Evolutionary conservation across 2,888 invertebrate genomes (phyloP).

Genomic region (Leptopilina myrica): DNA sequence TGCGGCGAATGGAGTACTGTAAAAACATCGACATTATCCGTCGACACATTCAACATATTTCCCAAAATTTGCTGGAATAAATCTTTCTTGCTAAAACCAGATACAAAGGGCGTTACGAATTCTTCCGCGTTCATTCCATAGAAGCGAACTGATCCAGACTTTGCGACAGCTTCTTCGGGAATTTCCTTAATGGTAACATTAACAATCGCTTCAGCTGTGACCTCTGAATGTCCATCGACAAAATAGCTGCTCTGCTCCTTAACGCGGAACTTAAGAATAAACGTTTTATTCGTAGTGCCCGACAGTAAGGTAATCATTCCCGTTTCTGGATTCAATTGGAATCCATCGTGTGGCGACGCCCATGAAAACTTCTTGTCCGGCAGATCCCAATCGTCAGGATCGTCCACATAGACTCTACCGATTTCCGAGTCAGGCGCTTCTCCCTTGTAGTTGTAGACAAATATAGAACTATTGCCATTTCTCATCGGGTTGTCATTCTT

Average conservation of each 20-base stretch:
- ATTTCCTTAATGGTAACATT: slow-evolving; percentile 92
- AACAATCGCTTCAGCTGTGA: slow-evolving; percentile 83
- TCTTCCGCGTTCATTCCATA: slow-evolving; percentile 89
- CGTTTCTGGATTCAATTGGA: slow-evolving; percentile 85
- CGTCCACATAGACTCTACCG: slow-evolving; percentile 94
- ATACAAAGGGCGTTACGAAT: slow-evolving; percentile 83
- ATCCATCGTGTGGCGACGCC: slow-evolving; percentile 82
- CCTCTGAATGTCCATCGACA: neutral
- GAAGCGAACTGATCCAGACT: slow-evolving; percentile 94
- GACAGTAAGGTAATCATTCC: slow-evolving; percentile 93
- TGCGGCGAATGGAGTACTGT: slow-evolving; percentile 89
- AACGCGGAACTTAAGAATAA: slow-evolving; percentile 85
- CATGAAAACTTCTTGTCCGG: slow-evolving; percentile 92
- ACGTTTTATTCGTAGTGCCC: slow-evolving; percentile 86
- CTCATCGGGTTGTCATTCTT: slow-evolving; percentile 94
- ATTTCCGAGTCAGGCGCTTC: slow-evolving; percentile 89
- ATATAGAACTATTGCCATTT: slow-evolving; percentile 92
- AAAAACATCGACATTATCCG: slow-evolving; percentile 94
- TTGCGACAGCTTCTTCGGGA: slow-evolving; percentile 93
- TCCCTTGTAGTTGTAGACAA: slow-evolving; percentile 96
- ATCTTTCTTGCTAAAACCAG: slow-evolving; percentile 85
- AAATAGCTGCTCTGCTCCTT: slow-evolving; percentile 81
- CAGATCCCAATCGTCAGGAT: slow-evolving; percentile 98
- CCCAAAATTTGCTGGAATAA: slow-evolving; percentile 83
- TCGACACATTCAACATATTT: slow-evolving; percentile 85